Evolutionary conservation across 2,888 invertebrate species (phyloP).

Genomic region (Coremacera marginata): DNA sequence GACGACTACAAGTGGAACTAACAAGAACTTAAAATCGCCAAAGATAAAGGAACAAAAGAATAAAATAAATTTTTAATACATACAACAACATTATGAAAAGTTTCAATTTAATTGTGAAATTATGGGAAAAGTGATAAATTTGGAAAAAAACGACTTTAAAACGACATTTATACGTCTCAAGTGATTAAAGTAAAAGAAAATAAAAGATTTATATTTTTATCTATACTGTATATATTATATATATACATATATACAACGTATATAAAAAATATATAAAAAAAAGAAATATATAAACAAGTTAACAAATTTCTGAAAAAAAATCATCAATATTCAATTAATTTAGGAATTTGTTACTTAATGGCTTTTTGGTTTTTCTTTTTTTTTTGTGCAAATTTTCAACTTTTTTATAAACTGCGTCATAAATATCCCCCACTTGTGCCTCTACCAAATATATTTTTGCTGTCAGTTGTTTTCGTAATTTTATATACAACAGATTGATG

Average conservation of each 20-base stretch:
- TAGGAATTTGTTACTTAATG: conserved; percentile 5
- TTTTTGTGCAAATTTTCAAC: conserved; percentile 10
- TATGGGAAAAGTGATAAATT: neutral
- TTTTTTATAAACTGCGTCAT: conserved; percentile 34
- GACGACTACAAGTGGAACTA: conserved; percentile 22
- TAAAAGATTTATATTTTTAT: too few species aligned
- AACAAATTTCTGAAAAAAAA: neutral
- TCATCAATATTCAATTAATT: neutral
- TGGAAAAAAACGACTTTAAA: neutral
- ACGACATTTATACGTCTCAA: neutral
- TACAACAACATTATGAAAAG: neutral
- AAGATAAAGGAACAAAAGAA: neutral
- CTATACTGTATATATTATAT: too few species aligned
- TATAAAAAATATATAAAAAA: too few species aligned
- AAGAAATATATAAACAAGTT: neutral
- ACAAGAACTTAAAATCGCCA: conserved; percentile 6
- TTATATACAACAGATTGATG: conserved; percentile 22
- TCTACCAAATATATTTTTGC: conserved; percentile 12
- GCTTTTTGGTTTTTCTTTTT: neutral
- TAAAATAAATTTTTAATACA: neutral
- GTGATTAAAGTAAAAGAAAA: neutral
- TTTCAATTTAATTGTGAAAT: neutral
- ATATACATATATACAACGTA: too few species aligned
- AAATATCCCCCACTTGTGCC: conserved; percentile 25
- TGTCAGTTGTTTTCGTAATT: conserved; percentile 33